These are phyloP conservation scores for Taenaris catops DNA, from an alignment of 2,888 invertebrate genomes.

Conservation along the genomic window DNA sequence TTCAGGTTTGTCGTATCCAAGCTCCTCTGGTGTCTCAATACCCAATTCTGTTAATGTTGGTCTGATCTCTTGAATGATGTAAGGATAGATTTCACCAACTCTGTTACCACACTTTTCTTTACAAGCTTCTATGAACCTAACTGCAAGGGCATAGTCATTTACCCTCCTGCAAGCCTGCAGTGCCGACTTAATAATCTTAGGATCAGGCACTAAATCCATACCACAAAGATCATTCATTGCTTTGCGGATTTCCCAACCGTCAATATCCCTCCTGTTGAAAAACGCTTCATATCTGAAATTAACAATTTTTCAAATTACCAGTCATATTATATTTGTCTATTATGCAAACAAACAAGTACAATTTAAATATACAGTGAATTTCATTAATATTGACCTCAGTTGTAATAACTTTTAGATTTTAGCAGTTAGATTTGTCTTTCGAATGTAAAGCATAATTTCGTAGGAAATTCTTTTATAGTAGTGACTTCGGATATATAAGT, in stretches of 20 bases:
- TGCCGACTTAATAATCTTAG: constrained; percentile 91
- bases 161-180: constrained; percentile 94
- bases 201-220: constrained; percentile 96
- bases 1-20: constrained; percentile 98
- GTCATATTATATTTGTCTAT: no score
- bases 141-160: constrained; percentile 95
- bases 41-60: constrained; percentile 97
- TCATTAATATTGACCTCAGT: no score
- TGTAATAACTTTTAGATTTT: no score
- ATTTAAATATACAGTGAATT: no score
- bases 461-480: no score
- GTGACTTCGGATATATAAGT: no score
- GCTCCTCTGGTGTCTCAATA: constrained; percentile 94
- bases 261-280: constrained; percentile 93
- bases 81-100: constrained; percentile 90
- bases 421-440: no score
- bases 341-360: no score
- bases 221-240: constrained; percentile 93
- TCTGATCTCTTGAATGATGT: constrained; percentile 92
- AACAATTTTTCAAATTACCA: no score
- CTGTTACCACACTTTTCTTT: constrained; percentile 92
- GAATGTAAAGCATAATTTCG: no score
- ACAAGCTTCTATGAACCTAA: constrained; percentile 95
- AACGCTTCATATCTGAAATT: constrained; percentile 86
- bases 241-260: constrained; percentile 96